Percentiles rank a stretch among this genome's conserved stretches.
Conservation (phyloP, 1,140 invertebrate genomes). For the Meteorus sp. region DNA sequence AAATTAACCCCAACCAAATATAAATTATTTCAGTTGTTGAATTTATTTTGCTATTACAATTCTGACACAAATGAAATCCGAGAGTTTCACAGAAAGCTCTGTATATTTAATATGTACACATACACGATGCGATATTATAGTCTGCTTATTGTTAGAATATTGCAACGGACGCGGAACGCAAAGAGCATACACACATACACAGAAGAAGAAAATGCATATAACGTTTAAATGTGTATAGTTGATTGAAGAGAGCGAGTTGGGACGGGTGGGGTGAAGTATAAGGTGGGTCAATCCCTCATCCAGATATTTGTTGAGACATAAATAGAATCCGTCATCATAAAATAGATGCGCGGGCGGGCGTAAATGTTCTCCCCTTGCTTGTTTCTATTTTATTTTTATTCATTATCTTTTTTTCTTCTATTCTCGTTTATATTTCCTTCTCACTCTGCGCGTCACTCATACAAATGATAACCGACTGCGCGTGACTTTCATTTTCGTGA, state of each 20-base stretch:
- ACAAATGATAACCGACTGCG: too few relatives aligned
- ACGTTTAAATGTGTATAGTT: too few relatives aligned
- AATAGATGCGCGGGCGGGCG: slow-evolving; percentile 46
- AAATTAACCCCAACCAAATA: too few relatives aligned
- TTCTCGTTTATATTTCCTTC: slow-evolving; percentile 16
- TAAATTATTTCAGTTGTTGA: too few relatives aligned
- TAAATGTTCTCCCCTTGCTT: slow-evolving; percentile 8
- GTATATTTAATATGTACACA: background rate
- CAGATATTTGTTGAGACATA: slow-evolving; percentile 30
- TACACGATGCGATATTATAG: slow-evolving; percentile 3
- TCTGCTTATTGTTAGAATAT: slow-evolving; percentile 18
- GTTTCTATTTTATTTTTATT: slow-evolving; percentile 10
- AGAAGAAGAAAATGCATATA: too few relatives aligned
- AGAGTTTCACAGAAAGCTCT: background rate
- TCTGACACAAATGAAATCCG: background rate
- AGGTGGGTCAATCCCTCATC: slow-evolving; percentile 41
- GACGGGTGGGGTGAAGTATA: background rate
- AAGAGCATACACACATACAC: too few relatives aligned
- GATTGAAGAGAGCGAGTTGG: too few relatives aligned
- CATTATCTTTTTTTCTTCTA: too few relatives aligned
- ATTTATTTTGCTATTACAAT: background rate
- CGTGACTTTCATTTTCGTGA: too few relatives aligned
- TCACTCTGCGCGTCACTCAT: too few relatives aligned
- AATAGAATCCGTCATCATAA: slow-evolving; percentile 49
- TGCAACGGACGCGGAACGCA: slow-evolving; percentile 22